Conservation (phyloP, 1,140 invertebrate species). For the Agrypnia vestita region DNA sequence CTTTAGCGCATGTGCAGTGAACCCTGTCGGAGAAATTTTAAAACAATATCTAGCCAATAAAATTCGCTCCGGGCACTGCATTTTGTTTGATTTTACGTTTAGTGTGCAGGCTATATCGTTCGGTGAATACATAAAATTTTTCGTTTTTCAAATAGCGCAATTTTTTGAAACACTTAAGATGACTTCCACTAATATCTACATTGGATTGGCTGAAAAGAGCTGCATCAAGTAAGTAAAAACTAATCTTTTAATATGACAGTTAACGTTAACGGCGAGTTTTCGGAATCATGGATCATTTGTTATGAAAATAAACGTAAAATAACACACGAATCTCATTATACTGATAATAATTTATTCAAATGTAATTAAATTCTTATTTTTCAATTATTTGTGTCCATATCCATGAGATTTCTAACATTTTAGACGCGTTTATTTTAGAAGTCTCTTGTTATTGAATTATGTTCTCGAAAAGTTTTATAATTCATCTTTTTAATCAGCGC, state of each 20-base stretch:
- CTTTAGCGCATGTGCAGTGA: constrained; percentile 40
- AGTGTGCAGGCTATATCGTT: constrained; percentile 36
- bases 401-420: not conserved
- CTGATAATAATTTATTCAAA: not conserved
- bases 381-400: not conserved
- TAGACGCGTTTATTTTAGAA: not conserved
- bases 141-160: constrained; percentile 46
- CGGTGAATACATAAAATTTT: constrained; percentile 41
- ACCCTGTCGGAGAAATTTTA: constrained; percentile 51
- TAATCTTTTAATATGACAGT: constrained; percentile 41
- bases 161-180: constrained; percentile 53
- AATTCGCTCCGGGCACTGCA: constrained; percentile 49
- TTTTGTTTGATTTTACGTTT: constrained; percentile 53
- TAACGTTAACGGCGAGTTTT: not conserved
- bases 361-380: not conserved
- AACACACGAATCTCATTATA: not conserved
- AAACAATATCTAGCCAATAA: constrained; percentile 52
- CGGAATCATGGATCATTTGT: not conserved
- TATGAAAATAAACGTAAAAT: constrained; percentile 5
- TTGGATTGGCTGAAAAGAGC: constrained; percentile 59
- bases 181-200: constrained; percentile 62
- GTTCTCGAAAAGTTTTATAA: not conserved
- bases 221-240: constrained; percentile 62
- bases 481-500: no score
- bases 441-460: constrained; percentile 2